Conservation (phyloP, 2,888 invertebrate species). For the Rosalia funebris region DNA sequence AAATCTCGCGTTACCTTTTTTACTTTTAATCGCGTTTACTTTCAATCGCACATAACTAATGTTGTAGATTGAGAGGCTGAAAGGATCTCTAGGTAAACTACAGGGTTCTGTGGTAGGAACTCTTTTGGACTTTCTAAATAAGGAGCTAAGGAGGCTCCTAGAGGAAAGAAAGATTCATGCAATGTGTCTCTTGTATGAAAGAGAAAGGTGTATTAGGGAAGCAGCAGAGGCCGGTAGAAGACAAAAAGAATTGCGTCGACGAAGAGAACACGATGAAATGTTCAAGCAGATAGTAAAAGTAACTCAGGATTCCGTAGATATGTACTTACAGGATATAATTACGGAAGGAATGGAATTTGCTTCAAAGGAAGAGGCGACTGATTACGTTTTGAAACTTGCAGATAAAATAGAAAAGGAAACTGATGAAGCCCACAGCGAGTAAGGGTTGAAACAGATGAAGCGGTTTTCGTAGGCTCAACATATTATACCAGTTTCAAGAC, state of each 20-base stretch:
- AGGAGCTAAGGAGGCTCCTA: constrained; percentile 79
- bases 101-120: constrained; percentile 79
- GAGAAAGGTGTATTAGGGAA: constrained; percentile 79
- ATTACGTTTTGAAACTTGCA: constrained; percentile 68
- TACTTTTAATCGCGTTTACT: too few species aligned
- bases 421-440: constrained; percentile 49
- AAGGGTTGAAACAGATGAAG: constrained; percentile 9
- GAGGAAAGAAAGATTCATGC: constrained; percentile 85
- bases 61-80: constrained; percentile 67
- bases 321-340: constrained; percentile 73
- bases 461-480: too few species aligned
- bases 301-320: constrained; percentile 70
- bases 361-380: constrained; percentile 68
- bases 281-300: constrained; percentile 76
- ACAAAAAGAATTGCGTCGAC: constrained; percentile 78
- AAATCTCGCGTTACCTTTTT: too few species aligned
- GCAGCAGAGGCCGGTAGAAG: constrained; percentile 83
- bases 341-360: constrained; percentile 70
- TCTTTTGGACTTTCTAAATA: constrained; percentile 78
- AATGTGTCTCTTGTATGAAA: constrained; percentile 79
- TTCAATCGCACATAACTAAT: too few species aligned
- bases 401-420: constrained; percentile 69
- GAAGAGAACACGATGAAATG: constrained; percentile 82
- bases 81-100: constrained; percentile 73
- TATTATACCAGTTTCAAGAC: too few species aligned